Evolutionary conservation across 2,888 invertebrate genomes (phyloP).

Genomic region (Drosophila hawaiiensis): DNA sequence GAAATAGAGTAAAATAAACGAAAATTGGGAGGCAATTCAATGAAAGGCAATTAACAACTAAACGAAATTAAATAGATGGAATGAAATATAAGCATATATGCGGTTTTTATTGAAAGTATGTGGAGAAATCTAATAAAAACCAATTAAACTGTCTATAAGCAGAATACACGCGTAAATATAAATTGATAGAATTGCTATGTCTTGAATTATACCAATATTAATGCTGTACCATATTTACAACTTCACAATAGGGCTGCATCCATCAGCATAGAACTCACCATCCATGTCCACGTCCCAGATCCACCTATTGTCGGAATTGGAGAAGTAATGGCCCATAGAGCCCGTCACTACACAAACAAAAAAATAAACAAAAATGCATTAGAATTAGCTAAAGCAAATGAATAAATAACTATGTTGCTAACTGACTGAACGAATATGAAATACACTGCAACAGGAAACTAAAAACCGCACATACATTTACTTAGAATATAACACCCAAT

Average conservation of each 20-base stretch:
- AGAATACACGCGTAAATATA: constrained; percentile 31
- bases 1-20: constrained; percentile 37
- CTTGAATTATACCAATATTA: not conserved
- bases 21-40: constrained; percentile 70
- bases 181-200: not conserved
- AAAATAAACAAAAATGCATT: constrained; percentile 39
- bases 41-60: constrained; percentile 67
- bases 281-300: constrained; percentile 51
- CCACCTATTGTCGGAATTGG: constrained; percentile 39
- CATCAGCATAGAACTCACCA: constrained; percentile 39
- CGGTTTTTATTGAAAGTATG: constrained; percentile 61
- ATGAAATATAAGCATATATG: constrained; percentile 21
- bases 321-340: constrained; percentile 55
- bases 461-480: not conserved
- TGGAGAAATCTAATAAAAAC: constrained; percentile 74
- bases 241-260: constrained; percentile 14
- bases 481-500: not conserved
- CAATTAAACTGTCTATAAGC: constrained; percentile 50
- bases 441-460: constrained; percentile 23
- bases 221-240: not conserved
- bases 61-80: constrained; percentile 51
- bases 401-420: constrained; percentile 19
- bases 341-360: constrained; percentile 46
- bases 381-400: constrained; percentile 36
- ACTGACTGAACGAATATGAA: not conserved